Evolutionary conservation across 2,888 invertebrate species (phyloP), one percentile per base, ranked within the genome.

Genomic region (Hirudinaria manillensis): DNA sequence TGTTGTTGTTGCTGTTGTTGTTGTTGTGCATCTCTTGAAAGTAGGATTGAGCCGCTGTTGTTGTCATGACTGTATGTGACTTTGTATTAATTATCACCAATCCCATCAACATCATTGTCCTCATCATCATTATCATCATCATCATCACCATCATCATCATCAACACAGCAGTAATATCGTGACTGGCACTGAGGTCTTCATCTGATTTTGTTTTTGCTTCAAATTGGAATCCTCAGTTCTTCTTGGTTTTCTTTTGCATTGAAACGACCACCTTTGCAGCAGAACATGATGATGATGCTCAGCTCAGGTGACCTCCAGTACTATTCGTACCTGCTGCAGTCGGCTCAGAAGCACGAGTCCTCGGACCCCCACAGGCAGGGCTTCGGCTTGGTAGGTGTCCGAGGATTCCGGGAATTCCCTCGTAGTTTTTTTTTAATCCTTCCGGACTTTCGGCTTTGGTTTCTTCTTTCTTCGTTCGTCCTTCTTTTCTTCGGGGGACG

Each of bases 291-390:
- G 19, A 21, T 51, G n/a, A 51, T 61, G 34, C 36, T n/a, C 56
- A 65, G 67, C 29, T 66, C 72, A 6, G 56, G 75, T 36, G 77
- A 78, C 53, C 38, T 78, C 65, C 72, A 73, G 34, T 78, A 78
- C 74, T 78, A 78, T 55, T 76, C 78, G 27, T 78, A 76, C 55
- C 74, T 78, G 67, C 53, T 78, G 16, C 77, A 77, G 10, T 76
- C 78, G 27, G 78, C 78, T 3, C 74, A 76, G 21, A 77, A 93
- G 93, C 94, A 94, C 84, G 88, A 93, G 61, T 94, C 94, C 85
- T 88, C 93, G 56, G 94, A 95, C 85, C 88, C 94, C 80, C 88
- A 93, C 81, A 89, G 93, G 70, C 79, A 79, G 55, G 77, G 80
- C 77, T 55, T 80, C 75, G 73, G 61, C 6, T 10, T 61, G 61